Evolutionary conservation across 1,140 invertebrate genomes (phyloP).

Genomic region (Mercenaria mercenaria): DNA sequence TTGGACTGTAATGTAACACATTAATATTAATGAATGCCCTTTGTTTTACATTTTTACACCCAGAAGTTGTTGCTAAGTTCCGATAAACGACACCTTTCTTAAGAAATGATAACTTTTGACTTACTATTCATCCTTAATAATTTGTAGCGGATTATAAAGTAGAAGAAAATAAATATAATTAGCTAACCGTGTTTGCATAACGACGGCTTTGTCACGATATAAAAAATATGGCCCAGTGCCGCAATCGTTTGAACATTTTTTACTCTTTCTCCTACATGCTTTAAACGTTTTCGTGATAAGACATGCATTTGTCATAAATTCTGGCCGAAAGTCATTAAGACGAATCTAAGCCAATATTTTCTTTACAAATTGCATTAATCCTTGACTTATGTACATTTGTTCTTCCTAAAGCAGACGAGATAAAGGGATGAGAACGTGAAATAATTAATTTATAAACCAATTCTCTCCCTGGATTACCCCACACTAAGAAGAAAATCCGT

Average conservation of each 20-base stretch:
- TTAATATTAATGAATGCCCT: neutral
- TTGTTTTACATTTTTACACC: slow-evolving; percentile 32
- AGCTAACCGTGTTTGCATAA: neutral
- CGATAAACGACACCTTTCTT: neutral
- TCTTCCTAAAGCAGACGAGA: slow-evolving; percentile 6
- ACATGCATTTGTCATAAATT: slow-evolving; percentile 55
- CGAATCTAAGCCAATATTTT: slow-evolving; percentile 60
- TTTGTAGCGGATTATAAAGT: slow-evolving; percentile 32
- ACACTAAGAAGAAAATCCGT: slow-evolving; percentile 36
- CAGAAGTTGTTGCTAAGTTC: slow-evolving; percentile 1
- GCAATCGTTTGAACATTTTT: slow-evolving; percentile 12
- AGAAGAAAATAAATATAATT: slow-evolving; percentile 27
- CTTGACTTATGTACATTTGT: slow-evolving; percentile 52
- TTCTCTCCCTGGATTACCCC: slow-evolving; percentile 41
- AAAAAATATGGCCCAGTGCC: neutral
- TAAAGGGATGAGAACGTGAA: neutral
- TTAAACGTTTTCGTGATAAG: slow-evolving; percentile 36
- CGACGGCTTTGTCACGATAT: neutral
- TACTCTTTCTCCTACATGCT: neutral
- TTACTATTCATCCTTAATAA: neutral
- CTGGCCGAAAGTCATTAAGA: slow-evolving; percentile 23
- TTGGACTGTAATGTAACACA: neutral
- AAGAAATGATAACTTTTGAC: slow-evolving; percentile 20
- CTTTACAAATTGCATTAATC: slow-evolving; percentile 61
- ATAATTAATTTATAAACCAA: slow-evolving; percentile 63